phyloP scores from a whole-genome alignment of 2,797 vertebrate genomes.

The Dendrocincla tyrannina region DNA sequence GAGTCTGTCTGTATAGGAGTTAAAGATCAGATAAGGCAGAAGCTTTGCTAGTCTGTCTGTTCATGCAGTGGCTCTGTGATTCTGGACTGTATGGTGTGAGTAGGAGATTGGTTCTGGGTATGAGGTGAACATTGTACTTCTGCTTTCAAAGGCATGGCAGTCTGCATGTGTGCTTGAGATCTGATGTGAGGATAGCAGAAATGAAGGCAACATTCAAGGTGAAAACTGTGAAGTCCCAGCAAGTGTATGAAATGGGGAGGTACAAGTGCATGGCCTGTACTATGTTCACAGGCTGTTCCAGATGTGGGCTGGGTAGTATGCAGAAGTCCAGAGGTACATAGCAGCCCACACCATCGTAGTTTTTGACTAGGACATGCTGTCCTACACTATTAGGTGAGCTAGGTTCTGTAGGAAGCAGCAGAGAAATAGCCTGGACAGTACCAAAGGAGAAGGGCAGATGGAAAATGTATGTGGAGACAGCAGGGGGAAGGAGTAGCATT shows the following conservation, averaged over 20 bases:
- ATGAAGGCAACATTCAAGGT: background rate
- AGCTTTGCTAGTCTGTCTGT: background rate
- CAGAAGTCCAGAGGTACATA: background rate
- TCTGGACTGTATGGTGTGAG: background rate
- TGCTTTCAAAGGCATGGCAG: background rate
- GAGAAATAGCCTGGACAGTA: background rate
- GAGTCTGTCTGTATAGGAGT: background rate
- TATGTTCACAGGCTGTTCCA: background rate
- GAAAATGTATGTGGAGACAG: background rate
- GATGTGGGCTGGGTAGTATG: background rate
- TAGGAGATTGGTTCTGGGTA: background rate
- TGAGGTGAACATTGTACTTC: background rate
- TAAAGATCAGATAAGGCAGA: background rate
- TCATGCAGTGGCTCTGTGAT: background rate
- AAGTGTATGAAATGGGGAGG: background rate
- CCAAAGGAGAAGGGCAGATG: background rate
- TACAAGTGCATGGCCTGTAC: background rate
- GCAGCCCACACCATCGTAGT: rapidly evolving
- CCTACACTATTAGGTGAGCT: background rate
- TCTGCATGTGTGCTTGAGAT: background rate
- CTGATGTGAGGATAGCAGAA: background rate
- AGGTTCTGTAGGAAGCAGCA: background rate
- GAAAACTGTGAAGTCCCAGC: background rate
- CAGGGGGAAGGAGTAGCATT: background rate
- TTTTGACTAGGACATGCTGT: background rate